Percentiles rank a stretch among this genome's conserved stretches.
Evolutionary conservation across 2,113 vertebrate genomes (phyloP).

Genomic region (Embiotoca jacksoni): DNA sequence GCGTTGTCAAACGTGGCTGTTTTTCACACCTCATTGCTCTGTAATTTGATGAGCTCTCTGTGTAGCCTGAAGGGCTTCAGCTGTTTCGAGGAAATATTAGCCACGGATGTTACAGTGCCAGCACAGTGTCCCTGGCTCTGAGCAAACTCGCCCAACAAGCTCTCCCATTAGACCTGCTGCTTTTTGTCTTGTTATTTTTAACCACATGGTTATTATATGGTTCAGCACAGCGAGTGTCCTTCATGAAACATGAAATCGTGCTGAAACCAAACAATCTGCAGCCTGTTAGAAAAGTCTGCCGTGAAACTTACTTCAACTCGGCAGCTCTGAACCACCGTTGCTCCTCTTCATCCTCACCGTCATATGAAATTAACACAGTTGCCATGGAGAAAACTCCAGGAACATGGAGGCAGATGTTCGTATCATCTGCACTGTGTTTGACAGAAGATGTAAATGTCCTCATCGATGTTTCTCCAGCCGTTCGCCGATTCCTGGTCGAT

Average conservation of each 20-base stretch:
- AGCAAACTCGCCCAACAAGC: conserved; percentile 25
- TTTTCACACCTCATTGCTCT: conserved; percentile 56
- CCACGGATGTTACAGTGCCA: conserved; percentile 31
- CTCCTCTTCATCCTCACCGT: too few species aligned
- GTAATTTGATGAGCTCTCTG: conserved; percentile 57
- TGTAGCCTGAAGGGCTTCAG: conserved; percentile 54
- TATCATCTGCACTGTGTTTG: too few species aligned
- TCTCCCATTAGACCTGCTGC: conserved; percentile 5
- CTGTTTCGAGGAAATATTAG: conserved; percentile 44
- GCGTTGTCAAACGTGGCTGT: conserved; percentile 32
- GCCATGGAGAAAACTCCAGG: too few species aligned
- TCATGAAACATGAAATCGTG: not conserved
- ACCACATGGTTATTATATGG: conserved; percentile 3
- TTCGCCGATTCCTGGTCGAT: too few species aligned
- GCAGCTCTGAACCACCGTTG: too few species aligned
- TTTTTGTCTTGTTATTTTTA: conserved; percentile 6
- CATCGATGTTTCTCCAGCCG: too few species aligned
- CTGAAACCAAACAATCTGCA: not conserved
- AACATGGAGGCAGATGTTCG: too few species aligned
- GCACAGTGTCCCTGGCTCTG: conserved; percentile 11
- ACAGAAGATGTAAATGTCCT: too few species aligned
- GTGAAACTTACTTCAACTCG: too few species aligned
- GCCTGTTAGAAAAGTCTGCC: too few species aligned
- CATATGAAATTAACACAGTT: too few species aligned
- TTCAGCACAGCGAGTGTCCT: not conserved